phyloP scores from a whole-genome alignment of 2,113 vertebrate species.

The Scomber colias region DNA sequence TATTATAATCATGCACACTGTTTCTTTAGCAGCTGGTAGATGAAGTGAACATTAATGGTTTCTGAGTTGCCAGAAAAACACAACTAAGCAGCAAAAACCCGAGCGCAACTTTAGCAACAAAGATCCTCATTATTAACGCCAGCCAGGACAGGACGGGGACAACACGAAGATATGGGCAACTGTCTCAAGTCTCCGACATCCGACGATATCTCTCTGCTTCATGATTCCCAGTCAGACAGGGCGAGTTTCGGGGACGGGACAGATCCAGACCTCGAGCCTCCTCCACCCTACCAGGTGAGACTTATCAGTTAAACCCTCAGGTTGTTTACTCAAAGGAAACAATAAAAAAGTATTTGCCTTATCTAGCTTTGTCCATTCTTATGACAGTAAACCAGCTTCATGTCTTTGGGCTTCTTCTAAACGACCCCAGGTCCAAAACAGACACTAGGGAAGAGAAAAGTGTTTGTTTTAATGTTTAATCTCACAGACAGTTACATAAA shows the following conservation, averaged over 20 bases:
- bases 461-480: not conserved
- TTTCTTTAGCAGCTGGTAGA: not conserved
- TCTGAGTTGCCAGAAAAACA: slow-evolving; percentile 6
- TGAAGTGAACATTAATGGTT: slow-evolving; percentile 10
- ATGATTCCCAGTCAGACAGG: slow-evolving; percentile 94
- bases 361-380: no score
- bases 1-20: slow-evolving; percentile 18
- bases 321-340: not conserved
- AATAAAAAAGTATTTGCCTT: no score
- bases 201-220: slow-evolving; percentile 94
- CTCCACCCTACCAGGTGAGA: slow-evolving; percentile 94
- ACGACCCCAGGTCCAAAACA: not conserved
- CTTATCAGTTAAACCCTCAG: not conserved
- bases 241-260: slow-evolving; percentile 92
- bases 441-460: slow-evolving; percentile 15
- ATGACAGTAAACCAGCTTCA: no score
- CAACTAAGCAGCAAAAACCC: slow-evolving; percentile 39
- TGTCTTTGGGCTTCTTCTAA: not conserved
- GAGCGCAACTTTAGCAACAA: slow-evolving; percentile 56
- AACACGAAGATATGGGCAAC: slow-evolving; percentile 90
- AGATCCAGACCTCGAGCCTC: slow-evolving; percentile 94
- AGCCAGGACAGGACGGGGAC: slow-evolving; percentile 13
- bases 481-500: not conserved
- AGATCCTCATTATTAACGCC: slow-evolving; percentile 22
- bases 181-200: slow-evolving; percentile 95